phyloP scores from a whole-genome alignment of 2,888 invertebrate species.

The Muscina levida region DNA sequence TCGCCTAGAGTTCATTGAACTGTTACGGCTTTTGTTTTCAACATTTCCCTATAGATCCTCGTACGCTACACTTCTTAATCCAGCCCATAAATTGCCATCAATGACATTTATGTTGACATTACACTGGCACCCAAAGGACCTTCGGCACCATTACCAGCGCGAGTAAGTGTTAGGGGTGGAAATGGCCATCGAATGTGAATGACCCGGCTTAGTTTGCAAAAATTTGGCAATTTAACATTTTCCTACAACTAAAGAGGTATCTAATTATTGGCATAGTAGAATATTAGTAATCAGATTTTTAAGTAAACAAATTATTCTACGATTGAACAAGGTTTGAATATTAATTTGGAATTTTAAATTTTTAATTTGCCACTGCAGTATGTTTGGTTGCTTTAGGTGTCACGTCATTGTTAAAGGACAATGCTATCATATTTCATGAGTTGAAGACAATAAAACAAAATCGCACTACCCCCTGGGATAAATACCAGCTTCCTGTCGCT shows the following conservation, averaged over 20 bases:
- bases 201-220: background rate
- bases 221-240: constrained; percentile 27
- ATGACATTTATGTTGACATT: constrained; percentile 49
- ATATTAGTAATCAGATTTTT: too few species aligned
- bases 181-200: background rate
- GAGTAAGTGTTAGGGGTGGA: background rate
- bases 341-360: constrained; percentile 14
- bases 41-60: too few species aligned
- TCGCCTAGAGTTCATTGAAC: constrained; percentile 10
- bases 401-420: constrained; percentile 9
- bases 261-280: too few species aligned
- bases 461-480: too few species aligned
- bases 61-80: too few species aligned
- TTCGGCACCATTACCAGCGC: background rate
- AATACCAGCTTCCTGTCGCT: too few species aligned
- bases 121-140: background rate
- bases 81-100: constrained; percentile 44
- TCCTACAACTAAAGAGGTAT: too few species aligned
- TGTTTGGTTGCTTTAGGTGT: constrained; percentile 40
- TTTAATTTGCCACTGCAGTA: background rate
- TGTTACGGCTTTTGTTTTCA: background rate
- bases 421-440: constrained; percentile 51
- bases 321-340: constrained; percentile 37
- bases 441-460: constrained; percentile 19
- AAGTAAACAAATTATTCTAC: background rate